Conservation (phyloP, 1,140 invertebrate species). For the Drosophila ananassae region DNA sequence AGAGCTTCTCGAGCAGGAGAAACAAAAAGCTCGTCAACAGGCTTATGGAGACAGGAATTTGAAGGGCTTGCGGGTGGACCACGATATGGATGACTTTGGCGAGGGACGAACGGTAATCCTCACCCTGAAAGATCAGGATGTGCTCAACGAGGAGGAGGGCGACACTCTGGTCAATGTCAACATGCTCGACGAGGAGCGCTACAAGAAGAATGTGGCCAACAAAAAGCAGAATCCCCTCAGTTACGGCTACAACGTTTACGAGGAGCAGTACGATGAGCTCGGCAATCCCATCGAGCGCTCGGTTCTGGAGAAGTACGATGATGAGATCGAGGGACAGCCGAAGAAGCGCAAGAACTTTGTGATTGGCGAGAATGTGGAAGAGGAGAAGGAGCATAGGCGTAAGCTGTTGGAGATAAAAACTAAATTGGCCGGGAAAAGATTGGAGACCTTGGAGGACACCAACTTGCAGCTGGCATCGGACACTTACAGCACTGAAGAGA, state of each 20-base stretch:
- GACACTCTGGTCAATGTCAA: conserved; percentile 99
- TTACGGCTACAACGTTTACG: conserved; percentile 94
- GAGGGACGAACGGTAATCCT: conserved; percentile 95
- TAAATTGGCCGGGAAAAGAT: conserved; percentile 87
- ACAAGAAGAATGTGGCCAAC: conserved; percentile 94
- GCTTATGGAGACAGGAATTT: conserved; percentile 90
- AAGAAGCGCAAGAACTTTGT: conserved; percentile 91
- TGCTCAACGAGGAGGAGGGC: conserved; percentile 94
- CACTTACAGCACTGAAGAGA: conserved; percentile 94
- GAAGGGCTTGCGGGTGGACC: conserved; percentile 94
- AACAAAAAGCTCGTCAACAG: conserved; percentile 86
- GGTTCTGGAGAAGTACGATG: conserved; percentile 97
- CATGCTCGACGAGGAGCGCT: conserved; percentile 95
- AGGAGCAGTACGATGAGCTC: conserved; percentile 93
- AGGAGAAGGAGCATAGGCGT: conserved; percentile 84
- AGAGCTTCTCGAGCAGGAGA: conserved; percentile 92
- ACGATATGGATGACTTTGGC: conserved; percentile 91
- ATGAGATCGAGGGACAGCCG: conserved; percentile 92
- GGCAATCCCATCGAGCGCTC: conserved; percentile 89
- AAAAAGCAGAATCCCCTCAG: conserved; percentile 93
- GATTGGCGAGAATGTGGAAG: conserved; percentile 87
- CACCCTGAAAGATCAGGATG: conserved; percentile 96
- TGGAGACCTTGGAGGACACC: conserved; percentile 89
- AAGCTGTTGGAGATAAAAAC: conserved; percentile 85
- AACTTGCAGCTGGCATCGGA: conserved; percentile 92